Base-by-base conservation (phyloP, 2,113 vertebrate genomes). In the Myiozetetes cayanensis region DNA sequence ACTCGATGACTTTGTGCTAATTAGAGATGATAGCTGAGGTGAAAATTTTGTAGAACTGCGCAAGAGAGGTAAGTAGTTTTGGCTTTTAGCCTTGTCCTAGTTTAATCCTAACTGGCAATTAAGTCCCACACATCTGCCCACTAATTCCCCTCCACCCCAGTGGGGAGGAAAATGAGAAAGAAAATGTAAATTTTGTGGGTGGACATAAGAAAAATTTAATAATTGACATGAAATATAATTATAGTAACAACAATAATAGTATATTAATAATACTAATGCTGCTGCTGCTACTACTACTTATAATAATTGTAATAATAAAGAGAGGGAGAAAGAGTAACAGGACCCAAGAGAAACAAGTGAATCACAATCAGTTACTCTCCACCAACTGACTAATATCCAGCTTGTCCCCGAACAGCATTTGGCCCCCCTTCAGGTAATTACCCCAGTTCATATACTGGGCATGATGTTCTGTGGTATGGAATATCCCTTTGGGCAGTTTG, bases 51-150 rank as follows among this genome's bases (percentile, higher is more conserved):
- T 23, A 68, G 53, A 81, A 25, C 27, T 14, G 18, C 30, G 10
- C 14, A 58, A 11, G 2, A 75, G 24, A 43, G 14, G 67, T 67
- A 79, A 59, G 19, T 14, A 35, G 13, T 68, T 86, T 47, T 55
- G 31, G 63, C 28, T 95, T 82, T 82, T 43, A 52, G 79, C 28
- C 28, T 71, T 47, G 8, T 47, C 15, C 6, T 14, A 12, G 6
- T 53, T 47, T 62, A 62, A 55, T 19, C 23, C 12, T n/a, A 62
- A 30, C 41, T n/a, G 28, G 19, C 23, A 79, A 14, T 10, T 28
- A 12, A 63, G 17, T 41, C 30, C 12, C 19, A n/a, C 5, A 13
- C 6, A 71, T 20, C n/a, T 2, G 3, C 24, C 31, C 1, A 1
- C 23, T 23, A 12, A 15, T 15, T 44, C 18, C 6, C 5, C 25